Percentiles rank a stretch among this genome's conserved stretches.
These are phyloP conservation scores for Tenthredo amoena DNA, from an alignment of 2,888 invertebrate species.

Conservation along the genomic window DNA sequence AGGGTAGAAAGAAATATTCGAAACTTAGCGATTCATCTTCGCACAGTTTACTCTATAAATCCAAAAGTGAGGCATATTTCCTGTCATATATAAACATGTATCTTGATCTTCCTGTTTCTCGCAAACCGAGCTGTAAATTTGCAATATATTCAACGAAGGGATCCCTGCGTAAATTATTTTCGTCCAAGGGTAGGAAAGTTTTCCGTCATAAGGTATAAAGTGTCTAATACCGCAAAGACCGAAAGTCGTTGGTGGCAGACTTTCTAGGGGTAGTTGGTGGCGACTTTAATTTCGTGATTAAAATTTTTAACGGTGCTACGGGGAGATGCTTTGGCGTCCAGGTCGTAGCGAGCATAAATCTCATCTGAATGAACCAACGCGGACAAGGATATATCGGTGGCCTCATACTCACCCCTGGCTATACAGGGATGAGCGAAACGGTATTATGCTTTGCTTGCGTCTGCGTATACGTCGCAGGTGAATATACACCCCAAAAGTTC, in stretches of 20 bases:
- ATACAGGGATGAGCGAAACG: not conserved
- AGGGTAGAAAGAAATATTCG: not conserved
- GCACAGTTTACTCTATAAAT: not conserved
- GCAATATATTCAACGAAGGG: not conserved
- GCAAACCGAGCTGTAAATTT: not conserved
- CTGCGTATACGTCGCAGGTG: not conserved
- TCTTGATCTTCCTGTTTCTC: not conserved
- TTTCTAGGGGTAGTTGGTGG: not conserved
- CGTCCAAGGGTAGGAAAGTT: constrained; percentile 8
- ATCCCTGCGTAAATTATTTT: constrained; percentile 6
- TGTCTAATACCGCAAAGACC: not conserved
- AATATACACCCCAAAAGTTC: not conserved
- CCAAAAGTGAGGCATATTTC: not conserved
- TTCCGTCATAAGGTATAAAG: not conserved
- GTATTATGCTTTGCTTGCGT: not conserved
- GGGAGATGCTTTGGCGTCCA: constrained; percentile 24
- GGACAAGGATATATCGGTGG: constrained; percentile 39
- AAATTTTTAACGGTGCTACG: constrained; percentile 30
- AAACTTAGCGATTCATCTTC: not conserved
- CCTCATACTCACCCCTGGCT: not conserved
- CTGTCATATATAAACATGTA: not conserved
- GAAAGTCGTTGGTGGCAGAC: not conserved
- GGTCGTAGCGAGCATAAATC: constrained; percentile 34
- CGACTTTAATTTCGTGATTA: constrained; percentile 42
- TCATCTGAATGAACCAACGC: constrained; percentile 43